phyloP scores from a whole-genome alignment of 2,113 vertebrate genomes.

The Takifugu flavidus region DNA sequence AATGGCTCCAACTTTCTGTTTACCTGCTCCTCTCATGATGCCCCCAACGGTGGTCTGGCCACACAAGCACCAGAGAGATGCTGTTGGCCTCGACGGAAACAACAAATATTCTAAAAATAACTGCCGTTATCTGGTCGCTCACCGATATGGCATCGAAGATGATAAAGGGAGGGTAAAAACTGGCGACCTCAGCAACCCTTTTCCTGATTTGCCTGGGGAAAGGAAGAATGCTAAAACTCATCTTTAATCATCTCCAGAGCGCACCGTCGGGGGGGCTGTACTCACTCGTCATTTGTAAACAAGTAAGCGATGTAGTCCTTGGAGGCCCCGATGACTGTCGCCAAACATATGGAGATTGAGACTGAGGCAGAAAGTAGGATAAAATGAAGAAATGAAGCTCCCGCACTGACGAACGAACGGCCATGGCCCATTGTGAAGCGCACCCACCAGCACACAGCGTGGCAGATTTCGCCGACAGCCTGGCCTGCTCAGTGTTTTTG shows the following conservation, averaged over 20 bases:
- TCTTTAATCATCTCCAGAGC: not conserved
- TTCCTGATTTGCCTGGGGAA: conserved; percentile 61
- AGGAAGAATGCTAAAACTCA: not conserved
- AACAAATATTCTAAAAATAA: not conserved
- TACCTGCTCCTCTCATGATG: conserved; percentile 80
- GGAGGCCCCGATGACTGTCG: conserved; percentile 67
- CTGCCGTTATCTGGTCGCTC: conserved; percentile 14
- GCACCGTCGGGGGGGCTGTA: conserved; percentile 10
- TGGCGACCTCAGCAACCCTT: conserved; percentile 54
- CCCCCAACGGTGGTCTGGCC: conserved; percentile 68
- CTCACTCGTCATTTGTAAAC: conserved; percentile 85
- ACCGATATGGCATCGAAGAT: conserved; percentile 64
- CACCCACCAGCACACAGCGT: conserved; percentile 55
- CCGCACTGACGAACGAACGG: too few species aligned
- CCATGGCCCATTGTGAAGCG: not conserved
- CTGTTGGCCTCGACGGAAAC: not conserved
- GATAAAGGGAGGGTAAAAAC: conserved; percentile 64
- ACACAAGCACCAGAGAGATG: conserved; percentile 1
- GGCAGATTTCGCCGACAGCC: conserved; percentile 69
- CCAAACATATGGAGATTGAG: conserved; percentile 68
- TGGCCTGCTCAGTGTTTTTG: conserved; percentile 76
- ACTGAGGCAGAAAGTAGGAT: conserved; percentile 60
- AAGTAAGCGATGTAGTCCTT: conserved; percentile 79
- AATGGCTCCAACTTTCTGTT: conserved; percentile 81
- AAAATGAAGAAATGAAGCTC: not conserved